These are phyloP conservation scores for Odontocerum albicorne DNA, from an alignment of 2,888 invertebrate genomes.

Conservation along the genomic window DNA sequence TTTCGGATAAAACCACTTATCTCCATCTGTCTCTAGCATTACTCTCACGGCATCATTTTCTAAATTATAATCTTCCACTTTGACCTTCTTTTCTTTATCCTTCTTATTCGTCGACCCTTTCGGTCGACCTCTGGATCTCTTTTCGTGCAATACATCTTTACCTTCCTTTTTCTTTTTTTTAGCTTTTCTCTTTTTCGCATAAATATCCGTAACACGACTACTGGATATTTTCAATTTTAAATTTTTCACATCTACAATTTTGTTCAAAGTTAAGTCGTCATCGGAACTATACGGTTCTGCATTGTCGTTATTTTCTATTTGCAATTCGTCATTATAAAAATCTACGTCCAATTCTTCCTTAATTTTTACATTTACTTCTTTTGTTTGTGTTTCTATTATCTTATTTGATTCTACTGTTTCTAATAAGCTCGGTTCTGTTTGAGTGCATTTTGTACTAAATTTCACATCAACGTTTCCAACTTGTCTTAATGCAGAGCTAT, in stretches of 20 bases:
- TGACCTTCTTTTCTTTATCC: not conserved
- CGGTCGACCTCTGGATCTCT: conserved; percentile 18
- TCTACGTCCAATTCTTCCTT: conserved; percentile 25
- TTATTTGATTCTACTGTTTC: not conserved
- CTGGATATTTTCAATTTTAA: not conserved
- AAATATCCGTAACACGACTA: not conserved
- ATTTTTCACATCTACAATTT: conserved; percentile 13
- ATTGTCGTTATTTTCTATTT: not conserved
- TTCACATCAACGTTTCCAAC: not conserved
- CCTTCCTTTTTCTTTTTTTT: conserved; percentile 17
- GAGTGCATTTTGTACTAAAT: conserved; percentile 23
- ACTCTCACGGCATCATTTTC: not conserved
- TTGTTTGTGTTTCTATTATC: not conserved
- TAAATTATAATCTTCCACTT: too few species aligned
- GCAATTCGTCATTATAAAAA: not conserved
- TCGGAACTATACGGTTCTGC: conserved; percentile 29
- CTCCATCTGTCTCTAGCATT: conserved; percentile 15
- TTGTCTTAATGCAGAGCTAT: conserved; percentile 1
- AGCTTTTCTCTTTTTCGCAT: conserved; percentile 21
- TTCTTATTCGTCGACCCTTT: conserved; percentile 28
- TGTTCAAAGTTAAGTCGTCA: conserved; percentile 28
- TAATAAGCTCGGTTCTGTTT: conserved; percentile 18
- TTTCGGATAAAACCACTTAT: conserved; percentile 20
- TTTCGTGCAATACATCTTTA: conserved; percentile 3
- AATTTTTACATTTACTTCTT: conserved; percentile 10